Percentiles rank a stretch among this genome's conserved stretches.
Evolutionary conservation across 2,797 vertebrate species (phyloP).

Genomic region (Orestias chungarensis): DNA sequence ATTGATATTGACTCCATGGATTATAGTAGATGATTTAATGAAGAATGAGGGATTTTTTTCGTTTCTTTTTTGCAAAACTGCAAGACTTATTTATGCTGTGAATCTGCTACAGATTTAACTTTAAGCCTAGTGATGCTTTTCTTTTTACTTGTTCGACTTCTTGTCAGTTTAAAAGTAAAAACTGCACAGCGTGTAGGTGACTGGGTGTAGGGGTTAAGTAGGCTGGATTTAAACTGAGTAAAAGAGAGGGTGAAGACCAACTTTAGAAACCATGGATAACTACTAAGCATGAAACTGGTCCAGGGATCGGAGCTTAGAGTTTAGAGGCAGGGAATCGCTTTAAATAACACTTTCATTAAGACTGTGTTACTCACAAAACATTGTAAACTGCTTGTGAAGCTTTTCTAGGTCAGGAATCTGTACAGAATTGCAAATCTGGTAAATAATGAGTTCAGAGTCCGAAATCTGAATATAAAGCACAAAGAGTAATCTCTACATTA

Average conservation of each 20-base stretch:
- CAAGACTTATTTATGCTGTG: background rate
- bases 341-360: no score
- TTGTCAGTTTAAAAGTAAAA: background rate
- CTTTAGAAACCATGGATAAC: background rate
- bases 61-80: background rate
- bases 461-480: no score
- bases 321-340: no score
- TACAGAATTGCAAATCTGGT: no score
- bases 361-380: no score
- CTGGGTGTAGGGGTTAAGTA: no score
- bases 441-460: no score
- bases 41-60: background rate
- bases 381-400: no score
- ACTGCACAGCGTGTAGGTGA: background rate
- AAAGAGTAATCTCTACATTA: no score
- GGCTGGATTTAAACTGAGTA: no score
- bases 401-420: no score
- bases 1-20: background rate
- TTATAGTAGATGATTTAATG: background rate
- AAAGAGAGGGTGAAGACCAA: no score
- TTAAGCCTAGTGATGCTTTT: background rate
- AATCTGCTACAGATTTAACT: background rate
- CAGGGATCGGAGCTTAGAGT: background rate
- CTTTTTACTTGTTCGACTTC: background rate
- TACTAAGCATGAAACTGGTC: background rate